Base-by-base conservation (phyloP, 2,797 vertebrate species). In the Distichodus sexfasciatus region DNA sequence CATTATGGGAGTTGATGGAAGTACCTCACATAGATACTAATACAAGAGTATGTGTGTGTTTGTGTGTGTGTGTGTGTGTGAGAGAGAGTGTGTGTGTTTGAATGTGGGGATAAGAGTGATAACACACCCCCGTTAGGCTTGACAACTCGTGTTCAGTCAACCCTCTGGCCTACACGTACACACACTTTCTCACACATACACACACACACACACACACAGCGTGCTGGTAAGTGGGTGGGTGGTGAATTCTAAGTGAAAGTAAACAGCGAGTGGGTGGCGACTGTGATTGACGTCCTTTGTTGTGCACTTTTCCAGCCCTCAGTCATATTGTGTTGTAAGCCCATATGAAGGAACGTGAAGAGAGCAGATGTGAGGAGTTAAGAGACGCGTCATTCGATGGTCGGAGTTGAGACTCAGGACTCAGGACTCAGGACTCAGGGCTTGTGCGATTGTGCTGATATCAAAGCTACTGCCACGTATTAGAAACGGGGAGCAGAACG, bases 111-210 rank as follows among this genome's bases (percentile, higher is more conserved):
- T 57, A 38, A 38, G 54, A 38, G 33, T 23, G 33, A 57, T n/a
- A 17, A 19, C n/a, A n/a, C n/a, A 35, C 28, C 59, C 59, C 40
- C 29, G 48, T 9, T 21, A 70, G 36, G 36, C 55, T 48, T 55
- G 14, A 71, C 69, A 71, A 41, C 51, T 71, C 59, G n/a, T 35
- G 12, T 72, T 66, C 57, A 72, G 43, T 74, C 44, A 75, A 10
- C 50, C 23, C 29, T 40, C 26, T 66, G 38, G 65, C 65, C n/a
- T n/a, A n/a, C n/a, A 19, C 15, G 21, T 31, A 35, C 15, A 36
- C 40, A 41, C 40, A 41, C 40, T 14, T n/a, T 3, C 51, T 17
- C 36, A 60, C 38, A 38, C 35, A 53, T n/a, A 53, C 55, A 44
- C 50, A 63, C 28, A 61, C 15, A 70, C 36, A 69, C 1, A 63